Conservation (phyloP, 2,888 invertebrate genomes). For the Arge pagana region DNA sequence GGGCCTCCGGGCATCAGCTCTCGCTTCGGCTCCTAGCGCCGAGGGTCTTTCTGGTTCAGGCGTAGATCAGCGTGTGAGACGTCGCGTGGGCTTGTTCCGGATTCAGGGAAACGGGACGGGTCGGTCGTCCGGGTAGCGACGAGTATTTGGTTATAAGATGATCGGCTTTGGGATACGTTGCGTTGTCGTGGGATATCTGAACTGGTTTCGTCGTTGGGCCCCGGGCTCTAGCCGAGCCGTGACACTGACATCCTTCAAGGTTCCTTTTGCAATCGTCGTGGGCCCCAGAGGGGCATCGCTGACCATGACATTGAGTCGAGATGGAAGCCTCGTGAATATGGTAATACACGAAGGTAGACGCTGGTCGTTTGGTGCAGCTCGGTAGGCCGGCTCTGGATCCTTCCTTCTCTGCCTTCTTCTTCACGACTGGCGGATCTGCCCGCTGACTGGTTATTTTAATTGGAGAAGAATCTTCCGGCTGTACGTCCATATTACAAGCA, state of each 20-base stretch:
- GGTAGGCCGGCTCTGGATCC: conserved; percentile 4
- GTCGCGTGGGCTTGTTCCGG: too few species aligned
- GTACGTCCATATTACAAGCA: conserved; percentile 10
- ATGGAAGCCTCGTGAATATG: conserved; percentile 44
- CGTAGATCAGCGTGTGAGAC: too few species aligned
- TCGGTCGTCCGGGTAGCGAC: conserved; percentile 26
- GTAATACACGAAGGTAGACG: conserved; percentile 35
- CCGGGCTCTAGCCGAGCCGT: conserved; percentile 41
- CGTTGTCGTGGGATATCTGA: conserved; percentile 41
- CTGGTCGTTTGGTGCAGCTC: conserved; percentile 24
- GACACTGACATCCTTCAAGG: conserved; percentile 55
- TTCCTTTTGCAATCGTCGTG: conserved; percentile 30
- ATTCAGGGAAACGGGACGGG: too few species aligned
- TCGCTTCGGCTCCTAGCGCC: too few species aligned
- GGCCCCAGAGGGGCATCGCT: conserved; percentile 25
- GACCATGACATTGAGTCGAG: conserved; percentile 49
- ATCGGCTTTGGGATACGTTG: too few species aligned
- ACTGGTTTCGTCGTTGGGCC: conserved; percentile 48
- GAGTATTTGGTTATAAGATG: too few species aligned
- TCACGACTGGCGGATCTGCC: conserved; percentile 6
- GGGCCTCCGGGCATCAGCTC: too few species aligned
- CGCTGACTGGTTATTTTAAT: conserved; percentile 21
- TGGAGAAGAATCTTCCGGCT: conserved; percentile 15
- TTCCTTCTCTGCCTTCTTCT: conserved; percentile 4
- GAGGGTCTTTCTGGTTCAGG: too few species aligned